Percentiles rank a stretch among this genome's conserved stretches.
Conservation (phyloP, 2,888 invertebrate species). For the Polydrusus cervinus region DNA sequence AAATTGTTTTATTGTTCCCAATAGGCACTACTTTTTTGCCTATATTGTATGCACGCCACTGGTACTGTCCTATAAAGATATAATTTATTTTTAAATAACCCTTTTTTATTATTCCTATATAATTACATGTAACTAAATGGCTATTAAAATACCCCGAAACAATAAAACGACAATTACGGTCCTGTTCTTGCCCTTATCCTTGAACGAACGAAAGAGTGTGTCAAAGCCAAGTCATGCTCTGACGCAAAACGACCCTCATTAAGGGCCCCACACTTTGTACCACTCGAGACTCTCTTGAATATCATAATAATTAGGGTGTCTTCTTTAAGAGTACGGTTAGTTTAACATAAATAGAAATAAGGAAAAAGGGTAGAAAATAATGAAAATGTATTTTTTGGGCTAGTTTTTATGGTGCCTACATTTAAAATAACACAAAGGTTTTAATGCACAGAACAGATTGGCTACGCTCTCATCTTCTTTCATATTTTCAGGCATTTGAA, state of each 20-base stretch:
- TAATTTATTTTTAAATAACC: too few relatives aligned
- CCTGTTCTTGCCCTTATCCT: constrained; percentile 33
- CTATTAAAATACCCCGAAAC: background rate
- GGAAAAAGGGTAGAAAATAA: background rate
- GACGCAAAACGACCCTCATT: constrained; percentile 37
- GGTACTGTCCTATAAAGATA: too few relatives aligned
- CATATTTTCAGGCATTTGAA: too few relatives aligned
- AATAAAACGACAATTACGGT: constrained; percentile 14
- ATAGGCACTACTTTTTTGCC: too few relatives aligned
- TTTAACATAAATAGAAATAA: constrained; percentile 4
- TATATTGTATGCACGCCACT: too few relatives aligned
- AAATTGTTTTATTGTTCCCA: too few relatives aligned
- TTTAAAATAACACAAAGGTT: too few relatives aligned
- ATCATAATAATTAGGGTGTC: constrained; percentile 32
- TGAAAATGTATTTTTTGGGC: background rate
- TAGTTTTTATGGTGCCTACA: too few relatives aligned
- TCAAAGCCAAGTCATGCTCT: constrained; percentile 39
- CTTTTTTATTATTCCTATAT: background rate
- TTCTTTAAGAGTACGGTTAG: constrained; percentile 31
- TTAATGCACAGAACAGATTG: too few relatives aligned
- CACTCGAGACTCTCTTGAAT: constrained; percentile 25
- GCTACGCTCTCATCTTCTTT: too few relatives aligned
- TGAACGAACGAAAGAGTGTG: constrained; percentile 28
- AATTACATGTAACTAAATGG: background rate
- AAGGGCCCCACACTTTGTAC: constrained; percentile 30